A percentile compares a stretch with the other conserved stretches of the same genome.
Conservation (phyloP, 2,797 vertebrate genomes). For the Oryzias sinensis region DNA sequence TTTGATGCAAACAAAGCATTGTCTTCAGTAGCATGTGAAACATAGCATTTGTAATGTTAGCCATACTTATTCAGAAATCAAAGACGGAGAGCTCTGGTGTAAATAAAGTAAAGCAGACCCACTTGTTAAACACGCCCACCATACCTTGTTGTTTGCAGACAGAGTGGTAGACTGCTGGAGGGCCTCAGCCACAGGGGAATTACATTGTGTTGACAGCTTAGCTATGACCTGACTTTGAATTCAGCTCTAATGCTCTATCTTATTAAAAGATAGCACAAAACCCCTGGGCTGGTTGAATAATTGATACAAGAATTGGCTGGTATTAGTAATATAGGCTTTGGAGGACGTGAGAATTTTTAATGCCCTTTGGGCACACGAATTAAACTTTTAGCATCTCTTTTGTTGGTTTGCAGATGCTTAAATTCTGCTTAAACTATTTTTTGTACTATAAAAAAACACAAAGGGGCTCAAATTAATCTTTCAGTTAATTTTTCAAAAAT, state of each 20-base stretch:
- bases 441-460: neutral
- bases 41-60: slow-evolving; percentile 2
- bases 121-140: slow-evolving; percentile 14
- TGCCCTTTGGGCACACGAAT: slow-evolving; percentile 1
- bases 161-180: slow-evolving; percentile 36
- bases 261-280: slow-evolving; percentile 50
- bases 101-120: slow-evolving; percentile 34
- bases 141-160: slow-evolving; percentile 45
- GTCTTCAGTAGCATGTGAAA: no score
- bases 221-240: slow-evolving; percentile 56
- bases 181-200: slow-evolving; percentile 46
- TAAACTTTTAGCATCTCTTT: slow-evolving; percentile 14
- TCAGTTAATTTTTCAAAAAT: neutral
- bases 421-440: slow-evolving; percentile 21
- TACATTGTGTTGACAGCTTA: slow-evolving; percentile 49
- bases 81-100: slow-evolving; percentile 17
- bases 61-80: slow-evolving; percentile 16
- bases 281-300: slow-evolving; percentile 47
- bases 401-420: slow-evolving; percentile 22
- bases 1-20: no score
- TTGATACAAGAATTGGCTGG: slow-evolving; percentile 40
- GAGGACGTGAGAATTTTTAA: slow-evolving; percentile 14
- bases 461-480: neutral
- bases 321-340: slow-evolving; percentile 14
- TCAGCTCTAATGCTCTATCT: slow-evolving; percentile 52